Conservation (phyloP, 2,888 invertebrate genomes). For the Gonocerus acuteangulatus region DNA sequence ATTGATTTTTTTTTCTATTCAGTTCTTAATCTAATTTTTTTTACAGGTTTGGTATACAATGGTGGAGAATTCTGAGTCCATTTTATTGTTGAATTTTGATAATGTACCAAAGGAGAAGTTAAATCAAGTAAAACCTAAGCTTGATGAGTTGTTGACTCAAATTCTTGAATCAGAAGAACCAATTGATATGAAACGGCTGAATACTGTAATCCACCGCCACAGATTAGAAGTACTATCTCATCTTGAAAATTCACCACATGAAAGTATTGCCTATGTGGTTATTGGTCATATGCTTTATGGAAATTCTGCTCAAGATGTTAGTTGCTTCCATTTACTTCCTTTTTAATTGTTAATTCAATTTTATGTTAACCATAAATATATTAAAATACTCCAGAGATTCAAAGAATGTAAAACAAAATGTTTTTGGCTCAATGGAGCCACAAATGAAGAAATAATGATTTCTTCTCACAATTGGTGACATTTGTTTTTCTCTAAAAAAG, state of each 20-base stretch:
- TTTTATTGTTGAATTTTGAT: conserved; percentile 62
- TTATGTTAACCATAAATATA: not conserved
- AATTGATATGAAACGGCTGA: conserved; percentile 69
- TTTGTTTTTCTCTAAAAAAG: no score
- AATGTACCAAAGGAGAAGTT: conserved; percentile 67
- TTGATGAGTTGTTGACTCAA: conserved; percentile 46
- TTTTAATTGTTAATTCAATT: not conserved
- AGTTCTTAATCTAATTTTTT: conserved; percentile 24
- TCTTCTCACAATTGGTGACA: no score
- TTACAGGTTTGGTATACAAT: conserved; percentile 59
- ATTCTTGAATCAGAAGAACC: conserved; percentile 47
- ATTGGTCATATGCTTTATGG: conserved; percentile 82
- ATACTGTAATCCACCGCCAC: conserved; percentile 62
- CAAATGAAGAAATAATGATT: no score
- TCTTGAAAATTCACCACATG: conserved; percentile 70
- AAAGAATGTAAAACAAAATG: no score
- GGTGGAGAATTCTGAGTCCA: conserved; percentile 63
- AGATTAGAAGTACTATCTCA: conserved; percentile 60
- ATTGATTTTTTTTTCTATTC: no score
- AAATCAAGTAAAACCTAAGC: conserved; percentile 52
- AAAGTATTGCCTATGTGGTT: conserved; percentile 64
- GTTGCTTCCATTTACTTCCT: conserved; percentile 39
- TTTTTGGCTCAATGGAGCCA: no score
- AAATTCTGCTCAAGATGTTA: conserved; percentile 59
- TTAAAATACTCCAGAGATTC: no score